phyloP scores from a whole-genome alignment of 2,888 invertebrate species.

The Amiota minor region DNA sequence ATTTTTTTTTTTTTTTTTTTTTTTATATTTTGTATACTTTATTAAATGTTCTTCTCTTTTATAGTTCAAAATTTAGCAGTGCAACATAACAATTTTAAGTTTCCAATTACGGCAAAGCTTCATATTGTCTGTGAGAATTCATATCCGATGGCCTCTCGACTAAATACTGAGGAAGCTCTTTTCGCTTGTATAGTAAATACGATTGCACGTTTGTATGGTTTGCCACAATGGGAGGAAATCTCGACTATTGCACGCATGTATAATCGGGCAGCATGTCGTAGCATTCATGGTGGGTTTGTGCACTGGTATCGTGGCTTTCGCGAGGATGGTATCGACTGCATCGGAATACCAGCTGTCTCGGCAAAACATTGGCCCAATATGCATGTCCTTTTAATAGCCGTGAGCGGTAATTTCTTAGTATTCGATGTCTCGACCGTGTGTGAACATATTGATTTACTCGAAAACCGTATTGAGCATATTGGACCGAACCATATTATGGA shows the following conservation, averaged over 20 bases:
- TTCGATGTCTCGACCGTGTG: no score
- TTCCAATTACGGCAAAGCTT: conserved; percentile 79
- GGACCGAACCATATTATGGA: conserved; percentile 82
- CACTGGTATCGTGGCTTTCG: conserved; percentile 86
- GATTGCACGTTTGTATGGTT: conserved; percentile 83
- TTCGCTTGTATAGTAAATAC: conserved; percentile 93
- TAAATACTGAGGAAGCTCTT: conserved; percentile 98
- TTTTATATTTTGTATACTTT: not conserved
- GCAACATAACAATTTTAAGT: conserved; percentile 56
- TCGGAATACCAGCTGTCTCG: conserved; percentile 83
- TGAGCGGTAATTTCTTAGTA: conserved; percentile 77
- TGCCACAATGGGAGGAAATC: conserved; percentile 83
- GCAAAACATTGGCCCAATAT: conserved; percentile 91
- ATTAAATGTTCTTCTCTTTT: conserved; percentile 20
- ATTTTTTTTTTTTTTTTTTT: no score
- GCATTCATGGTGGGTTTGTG: conserved; percentile 95
- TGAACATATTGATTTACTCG: conserved; percentile 88
- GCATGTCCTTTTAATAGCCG: conserved; percentile 90
- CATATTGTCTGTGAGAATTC: conserved; percentile 93
- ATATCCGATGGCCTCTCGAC: conserved; percentile 98
- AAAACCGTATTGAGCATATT: conserved; percentile 81
- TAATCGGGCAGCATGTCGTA: conserved; percentile 97
- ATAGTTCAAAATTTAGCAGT: conserved; percentile 65
- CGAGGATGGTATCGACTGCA: conserved; percentile 82
- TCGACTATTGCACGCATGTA: conserved; percentile 86